Evolutionary conservation across 23 tunicate genomes (phyloP).

Genomic region (Trididemnum miniatum): DNA sequence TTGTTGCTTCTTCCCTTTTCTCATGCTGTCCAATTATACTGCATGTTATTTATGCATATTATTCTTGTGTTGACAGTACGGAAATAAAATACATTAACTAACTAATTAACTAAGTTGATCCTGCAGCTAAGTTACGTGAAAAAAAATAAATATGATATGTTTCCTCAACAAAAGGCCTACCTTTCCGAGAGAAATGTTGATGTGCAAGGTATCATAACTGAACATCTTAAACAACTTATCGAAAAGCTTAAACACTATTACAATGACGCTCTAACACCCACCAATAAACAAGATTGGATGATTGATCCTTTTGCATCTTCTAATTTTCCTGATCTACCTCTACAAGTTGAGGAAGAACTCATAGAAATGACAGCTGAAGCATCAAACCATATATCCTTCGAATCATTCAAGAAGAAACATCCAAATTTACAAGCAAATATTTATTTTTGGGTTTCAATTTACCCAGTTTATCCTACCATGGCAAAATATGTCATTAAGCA

Average conservation of each 20-base stretch:
- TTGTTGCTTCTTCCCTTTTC: too few species aligned
- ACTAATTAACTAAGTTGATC: too few species aligned
- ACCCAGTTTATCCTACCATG: conserved; percentile 19
- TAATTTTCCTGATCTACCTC: conserved; percentile 48
- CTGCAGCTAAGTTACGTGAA: too few species aligned
- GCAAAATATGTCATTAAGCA: conserved; percentile 29
- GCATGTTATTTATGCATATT: too few species aligned
- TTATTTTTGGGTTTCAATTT: conserved; percentile 40
- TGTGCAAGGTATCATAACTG: too few species aligned
- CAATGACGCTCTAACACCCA: conserved; percentile 11
- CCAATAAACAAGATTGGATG: conserved; percentile 59
- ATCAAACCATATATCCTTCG: conserved; percentile 32
- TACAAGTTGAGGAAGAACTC: conserved; percentile 42
- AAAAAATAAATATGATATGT: too few species aligned
- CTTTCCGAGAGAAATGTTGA: too few species aligned
- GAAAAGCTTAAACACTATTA: conserved; percentile 49
- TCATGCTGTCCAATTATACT: too few species aligned
- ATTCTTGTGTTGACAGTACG: too few species aligned
- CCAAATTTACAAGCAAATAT: conserved; percentile 29
- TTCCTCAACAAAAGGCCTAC: too few species aligned
- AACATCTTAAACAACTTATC: conserved; percentile 48
- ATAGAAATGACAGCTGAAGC: conserved; percentile 49
- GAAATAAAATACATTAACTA: too few species aligned
- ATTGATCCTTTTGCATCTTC: conserved; percentile 40
- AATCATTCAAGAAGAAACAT: conserved; percentile 34